These are phyloP conservation scores for Lepus timidus DNA, from an alignment of 2,113 vertebrate species.

Conservation along the genomic window DNA sequence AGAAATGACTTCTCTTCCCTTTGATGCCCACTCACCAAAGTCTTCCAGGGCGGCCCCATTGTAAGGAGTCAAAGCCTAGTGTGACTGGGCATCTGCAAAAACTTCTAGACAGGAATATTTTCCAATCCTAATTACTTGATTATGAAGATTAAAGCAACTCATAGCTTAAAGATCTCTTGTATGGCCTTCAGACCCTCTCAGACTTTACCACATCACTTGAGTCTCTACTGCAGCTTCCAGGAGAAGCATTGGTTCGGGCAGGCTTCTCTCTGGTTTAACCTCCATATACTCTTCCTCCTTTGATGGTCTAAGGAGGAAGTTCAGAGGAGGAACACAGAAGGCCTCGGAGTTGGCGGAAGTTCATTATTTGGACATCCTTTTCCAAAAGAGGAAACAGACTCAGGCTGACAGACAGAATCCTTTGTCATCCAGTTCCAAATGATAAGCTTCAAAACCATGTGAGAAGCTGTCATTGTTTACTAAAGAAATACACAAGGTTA, in stretches of 20 bases:
- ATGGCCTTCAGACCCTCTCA: neutral
- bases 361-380: neutral
- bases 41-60: neutral
- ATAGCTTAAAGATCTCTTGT: neutral
- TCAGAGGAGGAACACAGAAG: neutral
- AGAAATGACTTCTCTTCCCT: neutral
- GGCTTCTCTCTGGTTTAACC: neutral
- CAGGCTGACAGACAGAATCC: neutral
- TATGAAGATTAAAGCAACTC: neutral
- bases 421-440: neutral
- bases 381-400: neutral
- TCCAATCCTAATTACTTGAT: slow-evolving; percentile 13
- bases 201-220: neutral
- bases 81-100: neutral
- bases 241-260: neutral
- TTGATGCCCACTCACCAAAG: neutral
- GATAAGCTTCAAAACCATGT: neutral
- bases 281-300: neutral
- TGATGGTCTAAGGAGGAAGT: neutral
- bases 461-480: neutral
- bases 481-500: neutral
- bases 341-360: neutral
- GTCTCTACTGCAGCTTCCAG: neutral
- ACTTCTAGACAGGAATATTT: neutral
- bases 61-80: neutral